These are phyloP conservation scores for Salvelinus fontinalis DNA, from an alignment of 2,113 vertebrate genomes.

Conservation along the genomic window DNA sequence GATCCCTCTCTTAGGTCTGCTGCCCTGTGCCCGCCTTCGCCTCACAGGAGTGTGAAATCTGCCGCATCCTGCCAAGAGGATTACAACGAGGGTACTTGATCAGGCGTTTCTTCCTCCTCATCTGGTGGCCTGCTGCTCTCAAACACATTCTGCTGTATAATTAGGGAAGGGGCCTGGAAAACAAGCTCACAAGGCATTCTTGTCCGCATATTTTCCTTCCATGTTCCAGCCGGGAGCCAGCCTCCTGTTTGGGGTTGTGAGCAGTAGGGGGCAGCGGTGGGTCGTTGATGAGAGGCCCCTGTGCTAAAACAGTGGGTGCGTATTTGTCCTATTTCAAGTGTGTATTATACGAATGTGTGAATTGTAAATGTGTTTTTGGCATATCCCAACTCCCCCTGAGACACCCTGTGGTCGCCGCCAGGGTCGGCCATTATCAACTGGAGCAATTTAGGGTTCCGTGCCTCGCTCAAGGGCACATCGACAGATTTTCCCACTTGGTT, in stretches of 20 bases:
- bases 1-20: constrained; percentile 36
- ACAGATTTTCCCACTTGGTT: too few species aligned
- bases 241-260: constrained; percentile 31
- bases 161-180: constrained; percentile 73
- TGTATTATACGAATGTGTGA: too few species aligned
- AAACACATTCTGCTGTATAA: constrained; percentile 75
- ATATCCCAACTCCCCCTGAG: too few species aligned
- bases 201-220: constrained; percentile 22
- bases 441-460: too few species aligned
- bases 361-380: too few species aligned
- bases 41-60: constrained; percentile 72
- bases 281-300: constrained; percentile 21
- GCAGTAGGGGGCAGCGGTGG: constrained; percentile 66
- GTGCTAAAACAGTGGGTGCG: too few species aligned
- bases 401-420: too few species aligned
- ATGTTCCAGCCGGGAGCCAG: neutral
- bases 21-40: constrained; percentile 53
- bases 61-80: constrained; percentile 59
- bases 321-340: too few species aligned
- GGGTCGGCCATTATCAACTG: too few species aligned
- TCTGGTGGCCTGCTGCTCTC: constrained; percentile 77
- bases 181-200: constrained; percentile 60
- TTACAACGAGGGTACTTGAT: constrained; percentile 53
- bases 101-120: constrained; percentile 78
- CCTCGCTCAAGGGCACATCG: too few species aligned